Evolutionary conservation across 2,113 vertebrate species (phyloP), one percentile per base, ranked within the genome.

Genomic region (Oncorhynchus tshawytscha): DNA sequence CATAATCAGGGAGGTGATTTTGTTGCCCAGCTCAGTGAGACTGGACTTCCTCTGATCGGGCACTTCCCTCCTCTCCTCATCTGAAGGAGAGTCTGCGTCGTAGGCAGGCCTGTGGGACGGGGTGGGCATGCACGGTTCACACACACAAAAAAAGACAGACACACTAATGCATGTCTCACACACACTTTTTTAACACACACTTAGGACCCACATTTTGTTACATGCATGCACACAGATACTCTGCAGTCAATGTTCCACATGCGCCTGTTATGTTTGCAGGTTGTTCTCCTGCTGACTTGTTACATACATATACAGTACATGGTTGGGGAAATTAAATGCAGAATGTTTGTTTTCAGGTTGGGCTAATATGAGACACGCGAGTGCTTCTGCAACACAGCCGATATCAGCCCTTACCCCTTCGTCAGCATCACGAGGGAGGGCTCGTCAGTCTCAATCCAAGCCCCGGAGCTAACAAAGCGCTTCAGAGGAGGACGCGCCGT

Each of bases 381-480:
- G 39, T 11, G 39, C 39, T 45, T 45, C 39, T 45, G 9, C 59
- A 66, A 77, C 70, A 18, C 51, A 18, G 51, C 51, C 0, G 39
- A 45, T 22, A 34, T 34, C 73, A 67, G 74, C 80, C 92, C 96
- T 95, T 94, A 99, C 97, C 94, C 95, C 70, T 92, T 45, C 39
- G 12, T 45, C 39, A 54, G 87, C 78, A 94, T 95, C 82, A 94
- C 90, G 74, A 87, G 51, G 24, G 88, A 86, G 27, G 94, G 92
- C 12, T 94, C 94, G 57, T 94, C 95, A 0, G 92, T 91, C 39
- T 97, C 95, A 4, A 94, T 87, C 95, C 96, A 98, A 85, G 95
- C 91, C 22, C 93, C 94, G 0, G 95, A 95, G 90, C 95, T 97
- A 82, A 96, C 90, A 87, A 96, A 96, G 5, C 96, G 93, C 54